Percentiles rank a stretch among this genome's conserved stretches.
These are phyloP conservation scores for Ashinkailepas kermadecensis DNA, from an alignment of 2,888 invertebrate genomes.

Conservation along the genomic window DNA sequence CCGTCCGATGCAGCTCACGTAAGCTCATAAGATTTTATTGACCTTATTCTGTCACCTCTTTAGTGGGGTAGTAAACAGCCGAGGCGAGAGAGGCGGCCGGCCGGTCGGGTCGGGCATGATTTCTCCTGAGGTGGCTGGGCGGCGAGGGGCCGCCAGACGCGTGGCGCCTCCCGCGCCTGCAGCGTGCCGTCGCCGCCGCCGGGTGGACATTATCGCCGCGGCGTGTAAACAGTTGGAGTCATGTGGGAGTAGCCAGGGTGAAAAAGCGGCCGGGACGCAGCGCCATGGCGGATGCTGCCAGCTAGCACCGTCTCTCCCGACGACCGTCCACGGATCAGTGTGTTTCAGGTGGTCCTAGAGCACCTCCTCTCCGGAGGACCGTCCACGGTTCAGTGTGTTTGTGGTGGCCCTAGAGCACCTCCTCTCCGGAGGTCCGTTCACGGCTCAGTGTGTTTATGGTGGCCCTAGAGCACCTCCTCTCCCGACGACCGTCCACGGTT, in stretches of 20 bases:
- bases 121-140: background rate
- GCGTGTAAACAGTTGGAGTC: background rate
- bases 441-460: too few species aligned
- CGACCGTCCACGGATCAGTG: too few species aligned
- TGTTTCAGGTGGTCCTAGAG: too few species aligned
- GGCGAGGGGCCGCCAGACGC: background rate
- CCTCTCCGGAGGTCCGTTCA: too few species aligned
- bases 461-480: too few species aligned
- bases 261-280: too few species aligned
- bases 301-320: too few species aligned
- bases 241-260: background rate
- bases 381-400: too few species aligned
- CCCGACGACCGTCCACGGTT: too few species aligned
- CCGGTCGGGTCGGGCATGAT: background rate
- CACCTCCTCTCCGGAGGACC: too few species aligned
- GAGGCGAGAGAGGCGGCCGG: background rate
- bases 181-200: background rate
- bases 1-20: background rate
- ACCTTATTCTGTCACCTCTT: constrained; percentile 2
- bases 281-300: too few species aligned
- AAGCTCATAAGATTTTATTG: constrained; percentile 11
- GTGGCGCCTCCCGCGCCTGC: background rate
- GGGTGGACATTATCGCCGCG: background rate
- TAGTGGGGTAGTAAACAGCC: constrained; percentile 2
- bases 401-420: too few species aligned